Evolutionary conservation across 2,113 vertebrate genomes (phyloP), one percentile per base, ranked within the genome.

Genomic region (Anoplopoma fimbria): DNA sequence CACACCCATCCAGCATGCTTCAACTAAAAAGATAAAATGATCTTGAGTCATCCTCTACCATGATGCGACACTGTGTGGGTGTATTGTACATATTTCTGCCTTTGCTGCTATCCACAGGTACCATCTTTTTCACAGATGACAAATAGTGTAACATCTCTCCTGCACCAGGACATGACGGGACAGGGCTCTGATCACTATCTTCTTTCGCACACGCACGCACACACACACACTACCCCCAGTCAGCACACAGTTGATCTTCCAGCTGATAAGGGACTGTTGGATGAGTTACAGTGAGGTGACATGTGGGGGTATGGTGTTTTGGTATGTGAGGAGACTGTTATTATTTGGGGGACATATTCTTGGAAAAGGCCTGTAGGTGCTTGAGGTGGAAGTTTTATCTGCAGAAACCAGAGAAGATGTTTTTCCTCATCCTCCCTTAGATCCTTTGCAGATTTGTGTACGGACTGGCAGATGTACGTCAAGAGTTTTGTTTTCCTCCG

Each of bases 141-240:
- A 14, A 62, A 69, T 36, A 60, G 3, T 12, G 12, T 55, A 33
- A 21, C 27, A 49, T 69, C 55, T 27, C n/a, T 47, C n/a, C 25
- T 23, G 51, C 9, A 42, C 15, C 1, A 36, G 45, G 55, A 77
- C 79, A 34, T 27, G 81, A 51, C 67, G 14, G 34, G 65, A 70
- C 65, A 45, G n/a, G 21, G 13, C 61, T 33, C 29, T 31, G 67
- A 75, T 79, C 65, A 9, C 31, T 1, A 31, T 85, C 82, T 65
- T 6, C 40, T 25, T 38, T 4, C 6, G 23, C 42, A 38, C 51
- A 55, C 47, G 53, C 25, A 34, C 64, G 60, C 23, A 55, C 36
- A 75, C 67, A 71, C 27, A 57, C 51, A 71, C n/a, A 71, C 23
- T 9, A 36, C 33, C 69, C 36, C 5, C 27, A 73, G 29, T 10